phyloP scores from a whole-genome alignment of 2,888 invertebrate species.

The Lycophotia porphyrea region DNA sequence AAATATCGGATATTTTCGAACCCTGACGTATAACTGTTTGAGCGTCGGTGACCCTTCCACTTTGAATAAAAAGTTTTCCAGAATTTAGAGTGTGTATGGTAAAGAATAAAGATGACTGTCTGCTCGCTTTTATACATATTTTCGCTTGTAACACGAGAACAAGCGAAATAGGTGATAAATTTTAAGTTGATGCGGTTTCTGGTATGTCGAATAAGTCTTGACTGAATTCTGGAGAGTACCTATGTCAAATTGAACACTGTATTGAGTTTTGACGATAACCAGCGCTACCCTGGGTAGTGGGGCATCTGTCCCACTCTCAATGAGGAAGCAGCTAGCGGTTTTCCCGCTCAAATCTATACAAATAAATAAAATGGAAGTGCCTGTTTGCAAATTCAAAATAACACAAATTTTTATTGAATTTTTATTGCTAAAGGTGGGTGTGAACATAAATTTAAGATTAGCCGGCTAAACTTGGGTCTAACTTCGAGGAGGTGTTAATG shows the following conservation, averaged over 20 bases:
- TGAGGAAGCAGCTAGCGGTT: not conserved
- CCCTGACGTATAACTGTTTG: too few relatives aligned
- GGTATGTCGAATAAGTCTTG: constrained; percentile 46
- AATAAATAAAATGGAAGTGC: too few relatives aligned
- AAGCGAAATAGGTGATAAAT: constrained; percentile 67
- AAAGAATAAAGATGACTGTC: constrained; percentile 48
- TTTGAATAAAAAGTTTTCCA: constrained; percentile 38
- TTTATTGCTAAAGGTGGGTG: too few relatives aligned
- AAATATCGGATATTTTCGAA: too few relatives aligned
- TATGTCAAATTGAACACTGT: not conserved
- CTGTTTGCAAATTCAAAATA: too few relatives aligned
- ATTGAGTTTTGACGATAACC: not conserved
- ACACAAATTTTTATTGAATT: too few relatives aligned
- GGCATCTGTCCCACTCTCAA: not conserved
- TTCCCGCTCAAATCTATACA: not conserved
- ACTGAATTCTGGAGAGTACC: constrained; percentile 52
- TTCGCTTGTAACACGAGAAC: constrained; percentile 68
- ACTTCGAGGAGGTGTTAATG: too few relatives aligned
- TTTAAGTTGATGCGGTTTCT: constrained; percentile 63
- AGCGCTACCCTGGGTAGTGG: not conserved
- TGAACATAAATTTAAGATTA: too few relatives aligned
- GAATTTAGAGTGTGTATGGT: constrained; percentile 51
- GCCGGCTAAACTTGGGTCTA: too few relatives aligned
- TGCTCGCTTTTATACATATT: constrained; percentile 69
- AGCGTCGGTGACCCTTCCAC: too few relatives aligned